Evolutionary conservation across 2,113 vertebrate genomes (phyloP).

Genomic region (Periophthalmodon schlosseri): DNA sequence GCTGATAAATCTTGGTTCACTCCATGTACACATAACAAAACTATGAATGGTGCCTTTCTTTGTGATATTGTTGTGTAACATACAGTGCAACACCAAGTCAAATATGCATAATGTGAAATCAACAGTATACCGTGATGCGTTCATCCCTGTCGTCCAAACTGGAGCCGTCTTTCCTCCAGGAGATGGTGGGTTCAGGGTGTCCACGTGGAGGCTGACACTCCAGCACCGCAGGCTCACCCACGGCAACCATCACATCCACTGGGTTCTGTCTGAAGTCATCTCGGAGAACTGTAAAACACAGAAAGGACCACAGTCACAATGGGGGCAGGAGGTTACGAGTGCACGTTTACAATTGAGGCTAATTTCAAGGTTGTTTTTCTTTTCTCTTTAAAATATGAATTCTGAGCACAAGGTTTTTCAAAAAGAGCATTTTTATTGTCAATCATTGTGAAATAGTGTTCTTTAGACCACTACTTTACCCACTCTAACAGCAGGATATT

Average conservation of each 20-base stretch:
- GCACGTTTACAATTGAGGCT: neutral
- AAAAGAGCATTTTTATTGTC: neutral
- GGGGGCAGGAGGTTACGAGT: neutral
- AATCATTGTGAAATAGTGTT: neutral
- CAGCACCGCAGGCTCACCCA: slow-evolving; percentile 90
- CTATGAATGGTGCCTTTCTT: neutral
- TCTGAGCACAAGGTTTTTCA: neutral
- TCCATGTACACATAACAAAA: neutral
- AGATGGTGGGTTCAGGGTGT: slow-evolving; percentile 94
- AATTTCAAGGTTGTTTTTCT: neutral
- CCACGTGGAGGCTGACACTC: slow-evolving; percentile 94
- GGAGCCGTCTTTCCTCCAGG: slow-evolving; percentile 91
- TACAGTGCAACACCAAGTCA: neutral
- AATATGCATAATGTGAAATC: neutral
- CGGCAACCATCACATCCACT: slow-evolving; percentile 90
- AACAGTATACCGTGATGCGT: slow-evolving; percentile 85
- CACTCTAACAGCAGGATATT: slow-evolving; percentile 15
- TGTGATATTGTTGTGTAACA: neutral
- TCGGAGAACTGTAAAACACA: slow-evolving; percentile 82
- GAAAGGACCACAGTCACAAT: neutral
- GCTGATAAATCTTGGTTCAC: too few relatives aligned
- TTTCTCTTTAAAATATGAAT: neutral
- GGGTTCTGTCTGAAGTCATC: slow-evolving; percentile 96
- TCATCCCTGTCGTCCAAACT: slow-evolving; percentile 88
- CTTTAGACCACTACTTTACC: slow-evolving; percentile 7